phyloP scores from a whole-genome alignment of 2,113 vertebrate genomes.

The Melanostigma gelatinosum region DNA sequence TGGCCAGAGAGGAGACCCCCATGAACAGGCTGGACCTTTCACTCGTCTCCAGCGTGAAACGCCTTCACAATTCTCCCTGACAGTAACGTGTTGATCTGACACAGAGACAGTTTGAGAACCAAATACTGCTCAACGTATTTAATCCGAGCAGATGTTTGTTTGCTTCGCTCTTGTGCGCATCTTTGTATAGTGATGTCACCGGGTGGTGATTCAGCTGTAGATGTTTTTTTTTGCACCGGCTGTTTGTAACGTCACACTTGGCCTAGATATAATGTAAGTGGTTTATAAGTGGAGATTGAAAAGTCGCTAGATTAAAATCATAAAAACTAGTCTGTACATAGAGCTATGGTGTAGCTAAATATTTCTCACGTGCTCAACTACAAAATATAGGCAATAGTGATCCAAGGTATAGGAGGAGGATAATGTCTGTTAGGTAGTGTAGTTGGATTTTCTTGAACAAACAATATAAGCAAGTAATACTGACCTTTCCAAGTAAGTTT shows the following conservation, averaged over 20 bases:
- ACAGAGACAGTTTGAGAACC: background rate
- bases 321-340: background rate
- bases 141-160: constrained; percentile 11
- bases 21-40: constrained; percentile 53
- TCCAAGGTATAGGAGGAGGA: too few species aligned
- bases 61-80: background rate
- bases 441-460: background rate
- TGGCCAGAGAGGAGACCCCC: constrained; percentile 67
- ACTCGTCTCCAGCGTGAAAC: constrained; percentile 1
- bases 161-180: constrained; percentile 5
- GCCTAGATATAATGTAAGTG: constrained; percentile 1
- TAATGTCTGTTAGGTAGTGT: background rate
- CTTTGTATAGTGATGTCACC: constrained; percentile 39
- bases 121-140: background rate
- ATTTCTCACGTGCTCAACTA: background rate
- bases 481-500: too few species aligned
- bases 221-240: constrained; percentile 10
- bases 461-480: background rate
- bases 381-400: background rate
- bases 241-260: constrained; percentile 35
- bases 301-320: background rate
- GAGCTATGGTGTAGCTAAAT: background rate
- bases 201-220: constrained; percentile 28
- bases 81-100: constrained; percentile 1
- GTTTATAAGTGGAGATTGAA: constrained; percentile 14